A percentile compares a stretch with the other conserved stretches of the same genome.
Conservation (phyloP, 2,113 vertebrate genomes). For the Porphyrio hochstetteri region DNA sequence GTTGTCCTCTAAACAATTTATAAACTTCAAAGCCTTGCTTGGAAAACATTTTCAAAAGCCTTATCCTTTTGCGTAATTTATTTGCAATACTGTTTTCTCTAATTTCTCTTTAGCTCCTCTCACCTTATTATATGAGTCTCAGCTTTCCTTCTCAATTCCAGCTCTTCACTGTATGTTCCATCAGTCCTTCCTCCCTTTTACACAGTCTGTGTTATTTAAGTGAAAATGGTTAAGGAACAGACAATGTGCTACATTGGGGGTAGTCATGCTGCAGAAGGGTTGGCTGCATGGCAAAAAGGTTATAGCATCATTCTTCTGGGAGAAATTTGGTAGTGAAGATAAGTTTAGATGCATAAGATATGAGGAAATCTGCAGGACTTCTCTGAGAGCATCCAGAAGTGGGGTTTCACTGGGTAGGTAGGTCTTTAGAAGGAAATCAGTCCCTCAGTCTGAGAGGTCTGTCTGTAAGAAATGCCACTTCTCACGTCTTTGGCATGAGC, state of each 20-base stretch:
- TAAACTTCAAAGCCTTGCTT: background rate
- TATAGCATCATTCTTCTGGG: background rate
- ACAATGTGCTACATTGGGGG: background rate
- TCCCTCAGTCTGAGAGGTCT: background rate
- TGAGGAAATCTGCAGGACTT: background rate
- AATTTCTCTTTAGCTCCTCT: background rate
- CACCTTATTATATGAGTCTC: background rate
- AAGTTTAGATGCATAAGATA: background rate
- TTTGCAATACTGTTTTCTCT: background rate
- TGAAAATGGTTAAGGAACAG: background rate
- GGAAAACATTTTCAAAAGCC: background rate
- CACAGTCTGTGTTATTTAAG: background rate
- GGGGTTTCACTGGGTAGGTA: background rate
- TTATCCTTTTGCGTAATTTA: background rate
- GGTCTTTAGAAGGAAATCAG: background rate
- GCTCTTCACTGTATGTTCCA: background rate
- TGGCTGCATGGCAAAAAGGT: background rate
- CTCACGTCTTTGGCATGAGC: background rate
- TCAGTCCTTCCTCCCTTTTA: background rate
- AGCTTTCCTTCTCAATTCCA: background rate
- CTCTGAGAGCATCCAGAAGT: background rate
- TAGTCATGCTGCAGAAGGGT: background rate
- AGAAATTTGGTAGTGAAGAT: background rate
- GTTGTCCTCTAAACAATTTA: background rate
- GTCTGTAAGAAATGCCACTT: background rate